Evolutionary conservation across 2,113 vertebrate species (phyloP).

Genomic region (Rhabdomys dilectus): DNA sequence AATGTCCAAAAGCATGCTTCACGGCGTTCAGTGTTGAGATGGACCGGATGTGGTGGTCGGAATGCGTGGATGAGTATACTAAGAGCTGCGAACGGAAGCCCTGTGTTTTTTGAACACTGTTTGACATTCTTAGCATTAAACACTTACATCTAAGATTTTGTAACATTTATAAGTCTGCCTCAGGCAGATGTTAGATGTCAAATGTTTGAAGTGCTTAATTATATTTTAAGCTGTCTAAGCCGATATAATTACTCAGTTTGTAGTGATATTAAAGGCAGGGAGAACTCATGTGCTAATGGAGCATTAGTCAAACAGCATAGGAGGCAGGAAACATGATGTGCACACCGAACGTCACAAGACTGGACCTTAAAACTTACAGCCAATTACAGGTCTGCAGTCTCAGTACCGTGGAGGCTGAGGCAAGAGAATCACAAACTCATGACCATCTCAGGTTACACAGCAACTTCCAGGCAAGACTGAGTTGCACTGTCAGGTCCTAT

Average conservation of each 20-base stretch:
- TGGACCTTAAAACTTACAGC: not conserved
- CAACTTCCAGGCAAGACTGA: not conserved
- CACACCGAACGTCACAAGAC: not conserved
- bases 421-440: not conserved
- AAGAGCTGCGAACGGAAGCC: not conserved
- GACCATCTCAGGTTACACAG: not conserved
- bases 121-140: constrained; percentile 20
- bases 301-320: not conserved
- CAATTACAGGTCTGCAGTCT: too few species aligned
- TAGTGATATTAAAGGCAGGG: constrained; percentile 41
- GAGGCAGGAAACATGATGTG: not conserved
- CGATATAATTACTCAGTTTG: constrained; percentile 57
- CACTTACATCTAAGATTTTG: constrained; percentile 25
- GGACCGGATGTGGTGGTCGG: not conserved
- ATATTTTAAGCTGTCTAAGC: constrained; percentile 22
- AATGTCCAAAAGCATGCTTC: not conserved
- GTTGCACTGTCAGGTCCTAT: not conserved
- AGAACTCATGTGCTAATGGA: constrained; percentile 10
- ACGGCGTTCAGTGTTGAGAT: not conserved
- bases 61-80: constrained; percentile 19
- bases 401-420: not conserved
- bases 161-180: constrained; percentile 48
- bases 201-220: constrained; percentile 41
- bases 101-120: not conserved
- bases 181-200: constrained; percentile 38